phyloP scores from a whole-genome alignment of 2,888 invertebrate species.

The Agrotis ipsilon region DNA sequence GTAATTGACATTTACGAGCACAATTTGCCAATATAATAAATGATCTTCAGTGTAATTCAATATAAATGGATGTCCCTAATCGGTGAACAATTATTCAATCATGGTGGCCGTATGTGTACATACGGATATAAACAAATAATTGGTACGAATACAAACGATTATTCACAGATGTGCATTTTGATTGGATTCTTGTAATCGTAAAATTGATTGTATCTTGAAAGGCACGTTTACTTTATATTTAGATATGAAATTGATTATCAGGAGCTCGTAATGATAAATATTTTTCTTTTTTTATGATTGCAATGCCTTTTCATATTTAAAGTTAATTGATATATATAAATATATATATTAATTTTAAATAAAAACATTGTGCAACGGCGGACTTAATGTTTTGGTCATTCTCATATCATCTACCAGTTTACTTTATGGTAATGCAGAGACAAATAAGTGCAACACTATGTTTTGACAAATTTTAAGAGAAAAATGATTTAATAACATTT shows the following conservation, averaged over 20 bases:
- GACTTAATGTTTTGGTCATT: too few relatives aligned
- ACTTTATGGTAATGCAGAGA: too few relatives aligned
- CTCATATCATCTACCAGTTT: too few relatives aligned
- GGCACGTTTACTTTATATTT: constrained; percentile 9
- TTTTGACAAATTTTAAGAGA: too few relatives aligned
- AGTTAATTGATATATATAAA: not conserved
- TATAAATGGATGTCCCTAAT: constrained; percentile 51
- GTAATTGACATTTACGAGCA: constrained; percentile 48
- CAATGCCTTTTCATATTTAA: constrained; percentile 3
- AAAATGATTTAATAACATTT: too few relatives aligned
- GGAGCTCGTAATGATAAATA: not conserved
- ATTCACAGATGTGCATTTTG: constrained; percentile 37
- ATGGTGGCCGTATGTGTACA: constrained; percentile 26
- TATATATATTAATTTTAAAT: not conserved
- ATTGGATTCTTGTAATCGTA: constrained; percentile 39
- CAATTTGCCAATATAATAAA: constrained; percentile 44
- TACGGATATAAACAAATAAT: constrained; percentile 25
- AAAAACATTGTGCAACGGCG: too few relatives aligned
- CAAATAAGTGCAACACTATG: too few relatives aligned
- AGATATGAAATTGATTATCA: constrained; percentile 15
- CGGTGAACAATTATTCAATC: constrained; percentile 55
- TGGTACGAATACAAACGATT: constrained; percentile 19
- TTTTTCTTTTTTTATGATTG: constrained; percentile 4
- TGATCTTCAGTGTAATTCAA: constrained; percentile 40
- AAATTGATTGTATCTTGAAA: constrained; percentile 28